Percentiles rank a stretch among this genome's conserved stretches.
Evolutionary conservation across 2,797 vertebrate genomes (phyloP).

Genomic region (Enteromius thamalakanensis): DNA sequence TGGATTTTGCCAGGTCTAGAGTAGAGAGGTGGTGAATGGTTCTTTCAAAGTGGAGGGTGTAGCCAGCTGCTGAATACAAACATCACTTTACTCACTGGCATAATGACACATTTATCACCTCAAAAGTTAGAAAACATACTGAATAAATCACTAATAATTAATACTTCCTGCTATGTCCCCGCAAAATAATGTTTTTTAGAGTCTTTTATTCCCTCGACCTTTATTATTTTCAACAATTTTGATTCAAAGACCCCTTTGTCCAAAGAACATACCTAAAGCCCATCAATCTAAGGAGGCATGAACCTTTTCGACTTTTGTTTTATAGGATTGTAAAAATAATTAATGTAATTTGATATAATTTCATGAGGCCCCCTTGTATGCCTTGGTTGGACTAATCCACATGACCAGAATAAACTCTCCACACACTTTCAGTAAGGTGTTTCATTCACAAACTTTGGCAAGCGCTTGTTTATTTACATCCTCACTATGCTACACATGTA

Average conservation of each 20-base stretch:
- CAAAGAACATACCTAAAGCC: neutral
- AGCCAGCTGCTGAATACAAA: constrained; percentile 44
- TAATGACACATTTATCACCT: constrained; percentile 66
- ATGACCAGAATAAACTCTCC: constrained; percentile 59
- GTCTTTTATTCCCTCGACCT: neutral
- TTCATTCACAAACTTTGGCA: constrained; percentile 84
- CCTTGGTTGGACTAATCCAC: neutral
- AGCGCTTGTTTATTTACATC: constrained; percentile 87
- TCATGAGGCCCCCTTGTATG: neutral
- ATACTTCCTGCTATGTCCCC: neutral
- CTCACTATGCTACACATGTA: constrained; percentile 75
- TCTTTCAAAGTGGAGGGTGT: constrained; percentile 62
- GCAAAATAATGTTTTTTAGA: neutral
- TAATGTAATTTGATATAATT: neutral
- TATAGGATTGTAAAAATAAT: neutral
- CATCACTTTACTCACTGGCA: constrained; percentile 63
- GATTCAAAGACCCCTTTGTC: neutral
- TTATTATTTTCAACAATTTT: neutral
- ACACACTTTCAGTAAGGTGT: constrained; percentile 61
- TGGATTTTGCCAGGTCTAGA: constrained; percentile 37
- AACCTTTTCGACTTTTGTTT: neutral
- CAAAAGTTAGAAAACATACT: constrained; percentile 9
- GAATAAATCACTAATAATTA: neutral
- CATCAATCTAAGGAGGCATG: neutral
- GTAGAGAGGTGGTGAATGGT: constrained; percentile 66